These are phyloP conservation scores for Poeciliopsis presidionis DNA, from an alignment of 2,797 vertebrate genomes.

Conservation along the genomic window DNA sequence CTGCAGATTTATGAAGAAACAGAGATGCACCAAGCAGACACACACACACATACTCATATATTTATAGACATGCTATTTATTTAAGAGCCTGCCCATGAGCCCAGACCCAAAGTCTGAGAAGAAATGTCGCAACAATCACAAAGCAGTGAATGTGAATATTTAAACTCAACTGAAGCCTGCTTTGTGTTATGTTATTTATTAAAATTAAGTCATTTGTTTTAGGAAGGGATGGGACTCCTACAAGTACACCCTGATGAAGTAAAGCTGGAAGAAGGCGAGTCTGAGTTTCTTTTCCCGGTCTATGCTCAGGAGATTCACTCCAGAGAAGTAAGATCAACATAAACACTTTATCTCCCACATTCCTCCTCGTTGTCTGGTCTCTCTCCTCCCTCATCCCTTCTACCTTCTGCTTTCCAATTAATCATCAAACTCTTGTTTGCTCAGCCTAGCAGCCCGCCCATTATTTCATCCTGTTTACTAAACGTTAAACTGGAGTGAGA, in stretches of 20 bases:
- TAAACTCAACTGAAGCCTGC: not conserved
- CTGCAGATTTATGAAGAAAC: slow-evolving; percentile 55
- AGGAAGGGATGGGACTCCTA: slow-evolving; percentile 95
- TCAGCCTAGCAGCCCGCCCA: slow-evolving; percentile 11
- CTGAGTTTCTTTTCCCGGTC: slow-evolving; percentile 92
- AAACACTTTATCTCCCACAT: slow-evolving; percentile 21
- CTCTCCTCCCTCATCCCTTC: not conserved
- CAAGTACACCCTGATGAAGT: slow-evolving; percentile 88
- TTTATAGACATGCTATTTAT: slow-evolving; percentile 3
- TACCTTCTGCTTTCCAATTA: slow-evolving; percentile 1
- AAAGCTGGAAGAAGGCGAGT: slow-evolving; percentile 89
- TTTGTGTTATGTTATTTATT: not conserved
- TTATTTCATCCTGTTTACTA: slow-evolving; percentile 34
- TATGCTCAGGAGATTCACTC: slow-evolving; percentile 94
- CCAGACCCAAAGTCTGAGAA: not conserved
- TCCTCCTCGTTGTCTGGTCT: slow-evolving; percentile 3
- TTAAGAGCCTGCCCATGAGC: not conserved
- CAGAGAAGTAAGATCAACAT: slow-evolving; percentile 85
- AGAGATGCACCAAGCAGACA: slow-evolving; percentile 21
- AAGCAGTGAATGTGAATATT: not conserved
- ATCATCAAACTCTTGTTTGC: slow-evolving; percentile 24
- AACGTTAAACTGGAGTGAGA: slow-evolving; percentile 26
- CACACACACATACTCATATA: slow-evolving; percentile 1
- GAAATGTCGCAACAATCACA: not conserved
- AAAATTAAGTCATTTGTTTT: slow-evolving; percentile 16